Evolutionary conservation across 2,113 vertebrate genomes (phyloP).

Genomic region (Hymenochirus boettgeri): DNA sequence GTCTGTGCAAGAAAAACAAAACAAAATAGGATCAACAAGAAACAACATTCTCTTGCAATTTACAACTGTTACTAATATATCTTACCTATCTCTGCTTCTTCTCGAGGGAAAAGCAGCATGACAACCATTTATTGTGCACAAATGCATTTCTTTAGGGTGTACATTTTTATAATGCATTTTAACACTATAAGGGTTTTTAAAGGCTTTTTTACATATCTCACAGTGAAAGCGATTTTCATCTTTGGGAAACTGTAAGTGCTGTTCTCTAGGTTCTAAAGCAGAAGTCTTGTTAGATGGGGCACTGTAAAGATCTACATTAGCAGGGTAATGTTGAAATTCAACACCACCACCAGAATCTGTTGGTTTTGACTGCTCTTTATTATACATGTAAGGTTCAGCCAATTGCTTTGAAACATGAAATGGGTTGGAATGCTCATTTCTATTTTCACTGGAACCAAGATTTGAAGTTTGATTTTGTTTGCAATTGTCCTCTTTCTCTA

Average conservation of each 20-base stretch:
- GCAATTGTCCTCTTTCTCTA: slow-evolving; percentile 51
- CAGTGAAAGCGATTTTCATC: slow-evolving; percentile 77
- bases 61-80: slow-evolving; percentile 41
- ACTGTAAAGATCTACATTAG: slow-evolving; percentile 60
- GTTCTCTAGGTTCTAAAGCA: slow-evolving; percentile 59
- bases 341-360: slow-evolving; percentile 60
- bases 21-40: neutral
- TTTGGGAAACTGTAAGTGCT: slow-evolving; percentile 54
- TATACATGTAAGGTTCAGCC: slow-evolving; percentile 51
- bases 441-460: slow-evolving; percentile 50
- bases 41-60: neutral
- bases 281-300: slow-evolving; percentile 55
- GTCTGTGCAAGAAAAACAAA: no score
- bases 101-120: slow-evolving; percentile 86
- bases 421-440: slow-evolving; percentile 51
- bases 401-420: slow-evolving; percentile 51
- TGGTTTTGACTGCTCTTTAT: slow-evolving; percentile 57
- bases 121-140: slow-evolving; percentile 87
- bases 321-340: slow-evolving; percentile 64
- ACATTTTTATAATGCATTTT: slow-evolving; percentile 91
- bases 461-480: slow-evolving; percentile 54
- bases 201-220: slow-evolving; percentile 88
- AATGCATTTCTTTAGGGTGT: slow-evolving; percentile 85
- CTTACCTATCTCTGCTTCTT: slow-evolving; percentile 96
- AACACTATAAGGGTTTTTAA: slow-evolving; percentile 88